Evolutionary conservation across 2,113 vertebrate genomes (phyloP), one percentile per base, ranked within the genome.

Genomic region (Anolis carolinensis): DNA sequence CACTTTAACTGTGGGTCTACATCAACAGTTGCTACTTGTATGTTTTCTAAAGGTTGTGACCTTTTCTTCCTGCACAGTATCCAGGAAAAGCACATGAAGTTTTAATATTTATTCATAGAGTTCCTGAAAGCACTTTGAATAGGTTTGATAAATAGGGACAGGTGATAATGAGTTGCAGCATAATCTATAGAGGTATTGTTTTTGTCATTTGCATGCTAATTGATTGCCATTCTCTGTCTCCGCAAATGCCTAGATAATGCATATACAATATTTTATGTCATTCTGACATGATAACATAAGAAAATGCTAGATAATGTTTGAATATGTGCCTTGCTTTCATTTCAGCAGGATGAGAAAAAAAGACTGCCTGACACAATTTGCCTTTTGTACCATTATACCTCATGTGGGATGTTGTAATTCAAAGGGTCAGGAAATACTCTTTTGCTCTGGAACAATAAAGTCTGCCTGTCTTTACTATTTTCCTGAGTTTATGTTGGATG

Each of bases 221-320:
- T 89, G 91, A 93, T 90, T 80, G 27, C 52, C 83, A 65, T 65
- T 86, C 87, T 39, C 88, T 90, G 84, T 84, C 87, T 81, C 88
- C 89, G 79, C 84, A 89, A 65, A 81, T 85, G 86, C 77, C 36
- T 84, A 87, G 90, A 75, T 81, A 79, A 2, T 32, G 34, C 34
- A 81, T 74, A 85, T 87, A 92, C 83, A 59, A 86, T 34, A 0
- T 84, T 11, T 87, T 91, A 86, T 32, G 85, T 91, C 86, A 70
- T 79, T 27, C 0, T 1, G 74, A 25, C 86, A 62, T 48, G 87
- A 4, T 36, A 85, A 27, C 18, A 6, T 48, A 86, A 11, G 14
- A 85, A 86, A 83, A 84, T 55, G 55, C 55, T 59, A 59, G 55
- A 3, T 59, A 59, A 59, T 88, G 83, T 87, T 87, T 79, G 32